These are phyloP conservation scores for Periophthalmodon schlosseri DNA, from an alignment of 2,113 vertebrate species.

Conservation along the genomic window DNA sequence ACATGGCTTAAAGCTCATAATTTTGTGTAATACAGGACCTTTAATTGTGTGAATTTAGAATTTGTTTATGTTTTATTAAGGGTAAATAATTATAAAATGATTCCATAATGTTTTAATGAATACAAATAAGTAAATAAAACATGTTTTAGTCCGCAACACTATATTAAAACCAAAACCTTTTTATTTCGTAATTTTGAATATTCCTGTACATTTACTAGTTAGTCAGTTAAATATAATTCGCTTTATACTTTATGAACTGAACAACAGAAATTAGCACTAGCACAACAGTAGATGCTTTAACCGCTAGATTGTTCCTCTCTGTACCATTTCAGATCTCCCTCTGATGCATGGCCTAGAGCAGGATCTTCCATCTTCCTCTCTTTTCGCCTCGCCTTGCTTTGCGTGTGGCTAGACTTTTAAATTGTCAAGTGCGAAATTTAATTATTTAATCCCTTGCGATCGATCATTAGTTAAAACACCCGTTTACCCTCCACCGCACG, in stretches of 20 bases:
- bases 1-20: too few relatives aligned
- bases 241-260: slow-evolving; percentile 12
- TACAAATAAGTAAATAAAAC: not conserved
- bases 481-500: not conserved
- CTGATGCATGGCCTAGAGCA: slow-evolving; percentile 58
- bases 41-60: too few relatives aligned
- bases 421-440: slow-evolving; percentile 67
- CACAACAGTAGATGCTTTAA: slow-evolving; percentile 16
- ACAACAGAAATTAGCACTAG: not conserved
- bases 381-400: slow-evolving; percentile 32
- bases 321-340: slow-evolving; percentile 55
- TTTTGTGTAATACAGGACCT: too few relatives aligned
- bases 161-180: not conserved
- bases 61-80: too few relatives aligned
- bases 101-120: not conserved
- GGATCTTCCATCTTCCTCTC: slow-evolving; percentile 64
- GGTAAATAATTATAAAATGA: too few relatives aligned
- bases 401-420: slow-evolving; percentile 63
- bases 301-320: slow-evolving; percentile 4
- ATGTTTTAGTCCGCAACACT: not conserved
- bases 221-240: not conserved
- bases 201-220: not conserved
- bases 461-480: slow-evolving; percentile 68
- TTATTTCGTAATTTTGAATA: not conserved
- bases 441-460: slow-evolving; percentile 72